Evolutionary conservation across 2,113 vertebrate genomes (phyloP), one percentile per base, ranked within the genome.

Genomic region (Paracanthobrama guichenoti): DNA sequence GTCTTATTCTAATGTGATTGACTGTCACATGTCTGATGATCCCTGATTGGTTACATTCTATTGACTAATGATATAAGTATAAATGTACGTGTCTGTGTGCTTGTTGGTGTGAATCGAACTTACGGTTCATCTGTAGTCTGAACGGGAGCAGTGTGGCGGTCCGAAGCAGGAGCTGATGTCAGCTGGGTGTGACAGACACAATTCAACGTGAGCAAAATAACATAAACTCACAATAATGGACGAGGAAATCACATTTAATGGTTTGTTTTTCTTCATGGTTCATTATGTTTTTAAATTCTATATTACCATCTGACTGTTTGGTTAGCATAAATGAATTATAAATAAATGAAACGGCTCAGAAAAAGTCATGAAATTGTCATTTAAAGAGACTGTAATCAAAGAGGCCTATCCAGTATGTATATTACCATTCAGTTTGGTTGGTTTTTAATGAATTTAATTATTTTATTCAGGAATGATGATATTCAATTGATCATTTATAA

Each of bases 111-210:
- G 71, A 74, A 46, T 74, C 2, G 55, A 24, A 86, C 86, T 73
- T 89, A 95, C 94, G 1, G 87, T 83, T 92, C 86, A 12, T 91
- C 64, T 3, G 13, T 16, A 57, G 84, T 18, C 9, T 13, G 67
- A 9, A 42, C 82, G 10, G 90, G 78, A 44, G 71, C 80, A 13
- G 88, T 55, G 24, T 83, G 64, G 2, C 22, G 55, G 2, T 24
- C 42, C 0, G 59, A 35, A 28, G 88, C 88, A 1, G 20, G 76
- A 80, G 79, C 57, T 0, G 79, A 60, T n/a, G 86, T 86, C 3
- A 89, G 85, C 86, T 90, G 39, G 24, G 22, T 66, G 6, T 42
- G 60, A 31, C 59, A 28, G 28, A 62, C 1, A 75, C 10, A 39
- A 28, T 26, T 35, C 18, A 62, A 35, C 24, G 35, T 62, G 16